Evolutionary conservation across 2,888 invertebrate genomes (phyloP).

Genomic region (Nudaria mundana): DNA sequence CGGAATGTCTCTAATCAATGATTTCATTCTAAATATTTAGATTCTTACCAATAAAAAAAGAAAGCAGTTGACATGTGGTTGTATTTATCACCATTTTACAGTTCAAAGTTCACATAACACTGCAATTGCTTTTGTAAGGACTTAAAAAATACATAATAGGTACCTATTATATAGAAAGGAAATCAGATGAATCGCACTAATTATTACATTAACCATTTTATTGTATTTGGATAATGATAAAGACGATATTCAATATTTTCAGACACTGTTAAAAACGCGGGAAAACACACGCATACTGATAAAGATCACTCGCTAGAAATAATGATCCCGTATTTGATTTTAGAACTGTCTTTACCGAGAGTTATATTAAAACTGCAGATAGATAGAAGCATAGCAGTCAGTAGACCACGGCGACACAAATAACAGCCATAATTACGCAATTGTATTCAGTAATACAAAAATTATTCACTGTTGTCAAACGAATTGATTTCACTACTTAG

Average conservation of each 20-base stretch:
- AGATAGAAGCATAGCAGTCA: conserved; percentile 21
- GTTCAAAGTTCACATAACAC: not conserved
- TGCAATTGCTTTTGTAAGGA: too few relatives aligned
- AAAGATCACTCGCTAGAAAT: conserved; percentile 6
- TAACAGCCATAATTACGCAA: conserved; percentile 43
- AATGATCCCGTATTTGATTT: not conserved
- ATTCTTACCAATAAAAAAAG: not conserved
- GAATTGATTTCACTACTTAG: conserved; percentile 43
- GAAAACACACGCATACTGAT: too few relatives aligned
- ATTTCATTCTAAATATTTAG: too few relatives aligned
- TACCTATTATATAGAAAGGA: too few relatives aligned
- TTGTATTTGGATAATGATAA: too few relatives aligned
- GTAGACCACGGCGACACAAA: conserved; percentile 25
- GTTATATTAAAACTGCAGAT: conserved; percentile 40
- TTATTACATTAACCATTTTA: too few relatives aligned
- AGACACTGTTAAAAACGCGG: too few relatives aligned
- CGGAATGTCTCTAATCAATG: too few relatives aligned
- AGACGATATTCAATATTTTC: too few relatives aligned
- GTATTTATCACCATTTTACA: not conserved
- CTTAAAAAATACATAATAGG: too few relatives aligned
- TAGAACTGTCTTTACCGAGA: conserved; percentile 27
- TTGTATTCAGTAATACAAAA: conserved; percentile 36
- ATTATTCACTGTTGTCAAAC: conserved; percentile 34
- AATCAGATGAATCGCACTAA: too few relatives aligned
- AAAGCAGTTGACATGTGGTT: not conserved